Base-by-base conservation (phyloP, 2,888 invertebrate species). In the Lomographa bimaculata region DNA sequence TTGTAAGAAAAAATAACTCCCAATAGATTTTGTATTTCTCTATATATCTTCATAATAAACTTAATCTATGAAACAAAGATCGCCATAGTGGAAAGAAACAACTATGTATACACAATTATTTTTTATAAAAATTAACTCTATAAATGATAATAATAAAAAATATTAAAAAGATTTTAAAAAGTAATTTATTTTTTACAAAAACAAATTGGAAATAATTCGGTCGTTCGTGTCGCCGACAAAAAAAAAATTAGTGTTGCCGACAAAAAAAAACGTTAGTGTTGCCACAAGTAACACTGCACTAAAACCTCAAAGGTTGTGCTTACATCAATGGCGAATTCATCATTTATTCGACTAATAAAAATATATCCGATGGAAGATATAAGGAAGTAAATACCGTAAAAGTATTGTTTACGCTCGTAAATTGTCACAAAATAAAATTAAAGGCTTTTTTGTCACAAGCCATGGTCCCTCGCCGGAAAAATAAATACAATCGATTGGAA, bases 41-140 rank as follows among this genome's bases (percentile, higher is more conserved):
- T n/a, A n/a, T n/a, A n/a, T n/a, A n/a, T n/a, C n/a, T n/a, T n/a
- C n/a, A n/a, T 42, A 49, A 47, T 46, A 49, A 48, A 46, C 51
- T 46, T 51, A 54, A 11, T 33, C 40, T 51, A n/a, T n/a, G n/a
- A n/a, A n/a, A 46, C 5, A 35, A 9, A 41, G 24, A 45, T 28
- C 9, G 28, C 14, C 23, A 25, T 34, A 46, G 11, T 26, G 41
- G 37, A 50, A 52, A 27, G 39, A 45, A 49, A 54, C 27, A 44
- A 36, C 17, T 54, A 51, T n/a, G n/a, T 47, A 33, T 51, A 51
- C 50, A 54, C 32, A 35, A 46, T 45, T 54, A 47, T 45, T 47
- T 10, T 38, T 7, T 38, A 41, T 36, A 16, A 35, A 30, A 34
- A 42, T 35, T 37, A 37, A 36, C 12, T 26, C 30, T 33, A 37